These are phyloP conservation scores for Cherax quadricarinatus DNA, from an alignment of 1,140 invertebrate species.

Conservation along the genomic window DNA sequence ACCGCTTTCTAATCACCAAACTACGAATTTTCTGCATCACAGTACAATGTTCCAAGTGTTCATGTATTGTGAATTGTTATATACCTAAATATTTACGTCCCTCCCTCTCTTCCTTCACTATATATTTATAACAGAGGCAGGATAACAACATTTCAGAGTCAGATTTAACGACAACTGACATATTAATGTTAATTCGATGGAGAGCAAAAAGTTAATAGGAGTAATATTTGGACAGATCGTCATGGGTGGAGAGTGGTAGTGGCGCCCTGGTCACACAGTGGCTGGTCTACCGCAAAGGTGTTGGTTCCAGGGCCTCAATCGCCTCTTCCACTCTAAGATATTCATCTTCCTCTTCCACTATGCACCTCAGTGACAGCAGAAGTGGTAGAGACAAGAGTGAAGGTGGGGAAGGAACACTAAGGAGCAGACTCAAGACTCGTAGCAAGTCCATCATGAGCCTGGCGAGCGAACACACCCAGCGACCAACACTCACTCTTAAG, in stretches of 20 bases:
- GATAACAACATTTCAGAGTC: no score
- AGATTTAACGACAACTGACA: no score
- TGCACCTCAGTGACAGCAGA: background rate
- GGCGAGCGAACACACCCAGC: slow-evolving; percentile 28
- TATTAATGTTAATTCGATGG: no score
- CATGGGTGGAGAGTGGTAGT: slow-evolving; percentile 25
- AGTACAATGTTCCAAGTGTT: no score
- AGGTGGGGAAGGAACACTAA: background rate
- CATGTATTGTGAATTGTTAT: no score
- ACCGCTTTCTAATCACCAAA: no score
- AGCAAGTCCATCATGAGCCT: slow-evolving; percentile 63
- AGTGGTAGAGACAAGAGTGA: background rate
- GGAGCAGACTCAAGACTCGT: slow-evolving; percentile 33
- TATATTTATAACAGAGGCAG: no score
- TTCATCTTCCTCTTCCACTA: slow-evolving; percentile 21
- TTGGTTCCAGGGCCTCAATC: background rate
- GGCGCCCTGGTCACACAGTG: slow-evolving; percentile 54
- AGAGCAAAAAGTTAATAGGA: no score
- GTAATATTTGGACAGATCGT: slow-evolving; percentile 24
- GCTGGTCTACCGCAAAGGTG: slow-evolving; percentile 45
- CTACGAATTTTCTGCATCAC: no score
- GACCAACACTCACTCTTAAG: slow-evolving; percentile 59
- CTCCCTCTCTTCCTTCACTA: no score
- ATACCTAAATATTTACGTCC: background rate
- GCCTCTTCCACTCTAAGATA: background rate